phyloP scores from a whole-genome alignment of 2,797 vertebrate species.

The Streptopelia turtur region DNA sequence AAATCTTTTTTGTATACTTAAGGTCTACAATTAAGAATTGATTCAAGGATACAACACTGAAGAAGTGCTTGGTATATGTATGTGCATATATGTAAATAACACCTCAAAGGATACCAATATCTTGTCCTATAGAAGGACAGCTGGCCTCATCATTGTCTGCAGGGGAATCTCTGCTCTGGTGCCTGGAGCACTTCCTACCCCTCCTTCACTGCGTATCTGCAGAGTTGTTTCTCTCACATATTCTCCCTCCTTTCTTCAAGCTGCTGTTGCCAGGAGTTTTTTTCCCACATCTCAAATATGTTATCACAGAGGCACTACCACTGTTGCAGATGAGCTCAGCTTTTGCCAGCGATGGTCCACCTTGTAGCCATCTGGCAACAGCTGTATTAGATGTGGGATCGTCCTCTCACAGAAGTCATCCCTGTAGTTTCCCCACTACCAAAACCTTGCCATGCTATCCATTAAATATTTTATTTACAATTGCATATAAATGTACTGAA shows the following conservation, averaged over 20 bases:
- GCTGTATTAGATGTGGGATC: neutral
- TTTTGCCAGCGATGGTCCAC: accelerated
- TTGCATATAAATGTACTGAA: neutral
- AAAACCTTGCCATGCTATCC: neutral
- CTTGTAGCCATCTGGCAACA: accelerated
- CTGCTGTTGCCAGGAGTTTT: neutral
- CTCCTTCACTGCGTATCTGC: neutral
- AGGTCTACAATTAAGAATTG: neutral
- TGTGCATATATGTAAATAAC: neutral
- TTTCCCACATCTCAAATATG: too few relatives aligned
- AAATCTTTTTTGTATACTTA: neutral
- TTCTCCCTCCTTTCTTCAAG: neutral
- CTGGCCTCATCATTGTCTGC: neutral
- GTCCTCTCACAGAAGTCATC: neutral
- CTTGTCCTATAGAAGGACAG: neutral
- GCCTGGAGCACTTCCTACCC: neutral
- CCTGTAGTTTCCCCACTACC: accelerated
- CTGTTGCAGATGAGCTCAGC: accelerated
- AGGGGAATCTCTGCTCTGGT: neutral
- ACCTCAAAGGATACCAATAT: neutral
- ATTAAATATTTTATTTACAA: neutral
- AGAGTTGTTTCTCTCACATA: neutral
- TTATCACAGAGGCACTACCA: neutral
- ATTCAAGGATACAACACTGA: neutral
- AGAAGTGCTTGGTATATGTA: neutral